Base-by-base conservation (phyloP, 2,113 vertebrate species). In the Halcyon senegalensis region DNA sequence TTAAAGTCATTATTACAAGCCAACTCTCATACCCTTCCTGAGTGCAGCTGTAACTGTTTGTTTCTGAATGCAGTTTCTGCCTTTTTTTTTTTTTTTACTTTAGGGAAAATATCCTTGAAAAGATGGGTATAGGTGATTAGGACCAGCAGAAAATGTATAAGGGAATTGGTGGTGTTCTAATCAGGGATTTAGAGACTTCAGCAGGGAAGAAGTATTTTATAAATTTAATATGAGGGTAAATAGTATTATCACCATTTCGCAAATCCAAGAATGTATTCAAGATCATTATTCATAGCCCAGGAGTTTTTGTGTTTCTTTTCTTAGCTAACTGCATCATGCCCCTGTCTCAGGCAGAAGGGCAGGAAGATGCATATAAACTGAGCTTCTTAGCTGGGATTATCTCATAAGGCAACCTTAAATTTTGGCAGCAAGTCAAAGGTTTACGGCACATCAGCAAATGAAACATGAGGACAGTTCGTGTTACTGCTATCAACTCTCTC, bases 331-430 rank as follows among this genome's bases (percentile, higher is more conserved):
- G 83, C 74, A 93, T 94, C 89, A 55, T 92, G 62, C 28, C 53
- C 25, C 89, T 70, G 30, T 72, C 66, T 93, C 86, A 48, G 93
- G 66, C 58, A 87, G 80, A 83, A 91, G 70, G 85, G 56, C 86
- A 94, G 89, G n/a, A 94, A 93, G 96, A 93, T 75, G 94, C 86
- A 87, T 53, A 93, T 69, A 31, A 41, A 62, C 74, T 70, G 77
- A 95, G 76, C 66, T 75, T 51, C 73, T 44, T 90, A 85, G 72
- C 58, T 44, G 46, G 9, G 9, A 69, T 84, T 93, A 84, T 88
- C 68, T 93, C 89, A 73, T 70, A 79, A 90, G 55, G 50, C 46
- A 73, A 58, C 87, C n/a, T 75, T 90, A 84, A 67, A 84, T 90
- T 78, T 35, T 80, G 58, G 80, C 87, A 87, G 56, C 66, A 56